Conservation (phyloP, 2,797 vertebrate genomes). For the Pantherophis alleghaniensis region DNA sequence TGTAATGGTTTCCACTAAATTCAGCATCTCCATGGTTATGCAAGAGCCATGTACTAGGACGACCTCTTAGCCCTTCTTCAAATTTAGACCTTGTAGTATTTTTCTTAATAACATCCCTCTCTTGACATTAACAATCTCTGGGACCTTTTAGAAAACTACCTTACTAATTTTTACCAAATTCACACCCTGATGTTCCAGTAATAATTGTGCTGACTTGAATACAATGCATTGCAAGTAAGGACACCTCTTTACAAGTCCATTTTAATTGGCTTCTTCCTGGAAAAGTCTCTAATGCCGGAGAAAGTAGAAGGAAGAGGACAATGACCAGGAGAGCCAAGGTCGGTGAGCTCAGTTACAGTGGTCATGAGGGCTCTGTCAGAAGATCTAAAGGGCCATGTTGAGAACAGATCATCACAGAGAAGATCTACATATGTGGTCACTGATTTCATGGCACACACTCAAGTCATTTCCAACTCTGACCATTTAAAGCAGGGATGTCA, state of each 20-base stretch:
- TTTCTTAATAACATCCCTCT: not conserved
- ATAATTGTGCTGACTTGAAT: not conserved
- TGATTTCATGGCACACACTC: too few species aligned
- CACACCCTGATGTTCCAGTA: not conserved
- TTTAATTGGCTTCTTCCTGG: not conserved
- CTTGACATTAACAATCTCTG: not conserved
- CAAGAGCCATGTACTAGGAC: not conserved
- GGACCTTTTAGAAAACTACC: not conserved
- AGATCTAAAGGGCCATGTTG: not conserved
- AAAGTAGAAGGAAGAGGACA: not conserved
- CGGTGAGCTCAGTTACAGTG: not conserved
- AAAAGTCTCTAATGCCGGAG: not conserved
- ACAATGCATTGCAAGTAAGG: not conserved
- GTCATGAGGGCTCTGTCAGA: not conserved
- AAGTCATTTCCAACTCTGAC: too few species aligned
- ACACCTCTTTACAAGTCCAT: not conserved
- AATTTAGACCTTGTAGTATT: not conserved
- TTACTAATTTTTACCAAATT: not conserved
- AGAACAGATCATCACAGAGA: not conserved
- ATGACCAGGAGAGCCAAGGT: not conserved
- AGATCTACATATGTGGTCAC: too few species aligned
- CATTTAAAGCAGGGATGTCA: too few species aligned
- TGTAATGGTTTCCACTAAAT: not conserved
- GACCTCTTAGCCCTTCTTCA: not conserved
- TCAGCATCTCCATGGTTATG: not conserved